A percentile compares a stretch with the other conserved stretches of the same genome.
phyloP scores from a whole-genome alignment of 1,140 invertebrate genomes.

The Drosophila seguyi region DNA sequence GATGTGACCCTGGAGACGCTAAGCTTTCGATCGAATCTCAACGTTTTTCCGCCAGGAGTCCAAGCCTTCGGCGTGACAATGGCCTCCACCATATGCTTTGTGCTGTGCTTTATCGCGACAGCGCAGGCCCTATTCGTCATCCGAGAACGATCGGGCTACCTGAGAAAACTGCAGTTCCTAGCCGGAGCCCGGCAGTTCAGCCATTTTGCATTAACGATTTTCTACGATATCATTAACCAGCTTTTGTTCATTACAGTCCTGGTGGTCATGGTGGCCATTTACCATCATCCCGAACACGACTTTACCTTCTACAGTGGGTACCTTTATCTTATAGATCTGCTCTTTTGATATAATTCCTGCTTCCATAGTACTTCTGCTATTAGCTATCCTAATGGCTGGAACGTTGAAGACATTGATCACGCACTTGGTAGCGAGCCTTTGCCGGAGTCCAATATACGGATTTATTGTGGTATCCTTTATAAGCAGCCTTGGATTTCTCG shows the following conservation, averaged over 20 bases:
- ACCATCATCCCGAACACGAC: conserved; percentile 27
- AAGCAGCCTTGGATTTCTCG: conserved; percentile 25
- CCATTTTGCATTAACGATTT: background rate
- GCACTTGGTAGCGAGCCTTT: conserved; percentile 24
- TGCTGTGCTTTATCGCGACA: conserved; percentile 36
- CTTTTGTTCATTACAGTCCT: background rate
- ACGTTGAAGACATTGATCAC: conserved; percentile 15
- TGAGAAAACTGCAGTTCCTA: conserved; percentile 59
- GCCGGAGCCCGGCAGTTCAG: conserved; percentile 24
- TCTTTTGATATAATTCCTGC: background rate
- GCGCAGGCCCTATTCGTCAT: conserved; percentile 16
- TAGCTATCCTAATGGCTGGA: conserved; percentile 18
- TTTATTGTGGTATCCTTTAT: background rate
- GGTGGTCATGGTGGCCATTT: conserved; percentile 7
- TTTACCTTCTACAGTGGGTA: background rate
- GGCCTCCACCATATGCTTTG: conserved; percentile 35
- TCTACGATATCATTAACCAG: background rate
- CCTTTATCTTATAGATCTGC: too few species aligned
- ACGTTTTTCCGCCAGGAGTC: conserved; percentile 27
- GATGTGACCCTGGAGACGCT: conserved; percentile 55
- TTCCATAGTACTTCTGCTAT: conserved; percentile 20
- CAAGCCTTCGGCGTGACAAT: conserved; percentile 32
- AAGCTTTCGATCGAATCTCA: conserved; percentile 29
- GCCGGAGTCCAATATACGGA: conserved; percentile 18
- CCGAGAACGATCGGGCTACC: background rate